Evolutionary conservation across 2,888 invertebrate species (phyloP).

Genomic region (Caenorhabditis japonica): DNA sequence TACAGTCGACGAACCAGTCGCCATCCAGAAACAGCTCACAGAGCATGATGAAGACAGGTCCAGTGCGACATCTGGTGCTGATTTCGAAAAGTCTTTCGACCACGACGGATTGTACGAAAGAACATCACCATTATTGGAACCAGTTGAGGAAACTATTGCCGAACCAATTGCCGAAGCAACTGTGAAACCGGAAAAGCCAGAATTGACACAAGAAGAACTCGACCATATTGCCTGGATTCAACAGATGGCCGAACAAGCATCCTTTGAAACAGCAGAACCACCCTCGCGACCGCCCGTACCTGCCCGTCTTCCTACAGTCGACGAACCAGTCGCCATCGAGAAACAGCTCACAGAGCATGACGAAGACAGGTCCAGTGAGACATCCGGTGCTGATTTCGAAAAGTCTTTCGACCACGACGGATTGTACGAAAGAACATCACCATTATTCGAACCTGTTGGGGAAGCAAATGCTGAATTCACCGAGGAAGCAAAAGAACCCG

Average conservation of each 20-base stretch:
- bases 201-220: slow-evolving; percentile 34
- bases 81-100: slow-evolving; percentile 33
- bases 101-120: slow-evolving; percentile 3
- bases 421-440: too few relatives aligned
- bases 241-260: slow-evolving; percentile 51
- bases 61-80: slow-evolving; percentile 49
- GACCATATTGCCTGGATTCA: slow-evolving; percentile 55
- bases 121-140: slow-evolving; percentile 4
- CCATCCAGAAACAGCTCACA: not conserved
- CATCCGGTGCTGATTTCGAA: slow-evolving; percentile 42
- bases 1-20: slow-evolving; percentile 12
- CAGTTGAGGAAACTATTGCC: slow-evolving; percentile 3
- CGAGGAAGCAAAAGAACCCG: too few relatives aligned
- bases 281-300: slow-evolving; percentile 19
- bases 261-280: slow-evolving; percentile 36
- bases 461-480: too few relatives aligned
- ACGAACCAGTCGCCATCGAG: slow-evolving; percentile 4
- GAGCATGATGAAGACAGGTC: slow-evolving; percentile 31
- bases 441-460: too few relatives aligned
- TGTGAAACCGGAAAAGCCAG: slow-evolving; percentile 4
- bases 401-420: slow-evolving; percentile 20
- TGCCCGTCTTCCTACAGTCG: slow-evolving; percentile 7
- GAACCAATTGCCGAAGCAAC: not conserved
- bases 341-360: not conserved
- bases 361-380: slow-evolving; percentile 37